Base-by-base conservation (phyloP, 2,888 invertebrate genomes). In the Lasioglossum villosulum region DNA sequence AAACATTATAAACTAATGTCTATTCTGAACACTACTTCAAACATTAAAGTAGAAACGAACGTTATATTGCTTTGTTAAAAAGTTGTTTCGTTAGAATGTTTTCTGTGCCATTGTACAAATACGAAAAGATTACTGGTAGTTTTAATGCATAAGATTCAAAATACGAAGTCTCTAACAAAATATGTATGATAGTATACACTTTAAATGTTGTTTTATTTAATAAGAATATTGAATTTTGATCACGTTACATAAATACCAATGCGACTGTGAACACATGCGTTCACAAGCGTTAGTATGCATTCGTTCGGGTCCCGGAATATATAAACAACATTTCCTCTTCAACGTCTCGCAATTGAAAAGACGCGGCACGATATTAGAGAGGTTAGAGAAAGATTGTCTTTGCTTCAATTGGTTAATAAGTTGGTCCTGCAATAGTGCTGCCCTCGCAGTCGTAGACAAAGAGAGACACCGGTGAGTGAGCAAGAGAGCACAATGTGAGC, bases 201-300 rank as follows among this genome's bases (percentile, higher is more conserved):
- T 42, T 42, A 42, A 42, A 42, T 14, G 12, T 42, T 42, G 12
- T 42, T 39, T 39, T 39, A 39, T 16, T 45, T 45, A 45, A 45
- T 16, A 16, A 16, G 14, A 45, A 12, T 42, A 45, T 63, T 8
- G 30, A 66, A 63, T 27, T 75, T 48, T 48, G 48, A 23, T 75
- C 48, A 27, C 66, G n/a, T 68, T 48, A 48, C 68, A 48, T 68
- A 48, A 59, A 48, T 76, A 76, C 37, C 23, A 23, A 76, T 45
- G n/a, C n/a, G 48, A 68, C 48, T 68, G 76, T 37, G 59, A 45
- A 23, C n/a, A 34, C 8, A 45, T 37, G 48, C 42, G 19, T 23
- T 63, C 30, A 8, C n/a, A 71, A 52, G 45, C 48, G 63, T 39
- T 19, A 16, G 75, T 48, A 39, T 66, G 12, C 66, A 39, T 56